phyloP scores from a whole-genome alignment of 2,113 vertebrate genomes.

The Camarhynchus parvulus region DNA sequence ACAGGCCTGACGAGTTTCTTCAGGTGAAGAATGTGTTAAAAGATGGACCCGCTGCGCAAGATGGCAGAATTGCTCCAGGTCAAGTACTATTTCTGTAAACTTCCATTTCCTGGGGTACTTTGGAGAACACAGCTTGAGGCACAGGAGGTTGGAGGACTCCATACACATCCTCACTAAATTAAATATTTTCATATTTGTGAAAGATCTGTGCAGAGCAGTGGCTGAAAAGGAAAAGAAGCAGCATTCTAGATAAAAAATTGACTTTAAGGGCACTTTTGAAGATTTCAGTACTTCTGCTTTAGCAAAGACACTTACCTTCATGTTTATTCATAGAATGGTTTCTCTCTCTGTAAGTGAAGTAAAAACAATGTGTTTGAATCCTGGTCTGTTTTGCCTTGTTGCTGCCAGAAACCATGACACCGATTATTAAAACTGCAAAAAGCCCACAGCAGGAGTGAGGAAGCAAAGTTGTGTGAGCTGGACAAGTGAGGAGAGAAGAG shows the following conservation, averaged over 20 bases:
- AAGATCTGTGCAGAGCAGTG: neutral
- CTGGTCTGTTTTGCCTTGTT: neutral
- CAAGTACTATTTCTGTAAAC: neutral
- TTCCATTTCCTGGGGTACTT: neutral
- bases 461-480: neutral
- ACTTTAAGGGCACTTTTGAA: neutral
- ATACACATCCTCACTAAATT: neutral
- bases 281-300: neutral
- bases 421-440: neutral
- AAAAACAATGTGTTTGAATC: neutral
- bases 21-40: constrained; percentile 96
- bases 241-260: neutral
- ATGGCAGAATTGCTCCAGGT: constrained; percentile 96
- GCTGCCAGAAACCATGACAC: neutral
- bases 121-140: neutral
- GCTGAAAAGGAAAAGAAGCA: neutral
- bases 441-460: neutral
- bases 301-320: neutral
- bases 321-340: neutral
- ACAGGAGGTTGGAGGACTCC: neutral
- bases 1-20: constrained; percentile 95
- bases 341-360: neutral
- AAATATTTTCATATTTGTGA: neutral
- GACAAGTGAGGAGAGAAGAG: neutral
- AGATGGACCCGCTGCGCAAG: constrained; percentile 93